Percentiles rank a stretch among this genome's conserved stretches.
Evolutionary conservation across 2,113 vertebrate species (phyloP).

Genomic region (Trematocara zebra): DNA sequence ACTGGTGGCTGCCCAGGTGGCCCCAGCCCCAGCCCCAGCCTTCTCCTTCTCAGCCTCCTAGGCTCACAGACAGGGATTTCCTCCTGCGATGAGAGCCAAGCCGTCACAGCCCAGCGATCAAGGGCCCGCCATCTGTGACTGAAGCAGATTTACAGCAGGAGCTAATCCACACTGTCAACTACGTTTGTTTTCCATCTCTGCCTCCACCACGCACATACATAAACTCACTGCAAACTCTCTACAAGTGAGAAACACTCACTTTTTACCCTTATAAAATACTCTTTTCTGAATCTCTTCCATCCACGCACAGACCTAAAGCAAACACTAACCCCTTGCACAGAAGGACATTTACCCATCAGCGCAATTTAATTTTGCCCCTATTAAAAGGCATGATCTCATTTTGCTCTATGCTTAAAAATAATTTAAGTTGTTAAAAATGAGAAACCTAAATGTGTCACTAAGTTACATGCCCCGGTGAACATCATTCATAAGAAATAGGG

Average conservation of each 20-base stretch:
- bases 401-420: slow-evolving; percentile 54
- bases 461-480: slow-evolving; percentile 66
- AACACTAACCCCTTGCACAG: neutral
- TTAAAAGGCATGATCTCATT: slow-evolving; percentile 56
- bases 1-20: slow-evolving; percentile 47
- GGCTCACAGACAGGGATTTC: slow-evolving; percentile 74
- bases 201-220: slow-evolving; percentile 27
- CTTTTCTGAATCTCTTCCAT: neutral
- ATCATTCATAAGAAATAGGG: slow-evolving; percentile 61
- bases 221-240: neutral
- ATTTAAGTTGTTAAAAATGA: slow-evolving; percentile 62
- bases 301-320: neutral
- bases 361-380: slow-evolving; percentile 51
- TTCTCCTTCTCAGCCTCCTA: slow-evolving; percentile 50
- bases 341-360: slow-evolving; percentile 21
- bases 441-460: slow-evolving; percentile 73
- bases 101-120: slow-evolving; percentile 74
- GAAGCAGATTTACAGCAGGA: slow-evolving; percentile 72
- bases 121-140: slow-evolving; percentile 74
- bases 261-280: slow-evolving; percentile 8
- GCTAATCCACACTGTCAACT: slow-evolving; percentile 71
- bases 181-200: slow-evolving; percentile 56
- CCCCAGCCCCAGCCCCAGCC: slow-evolving; percentile 28
- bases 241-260: slow-evolving; percentile 6
- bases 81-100: slow-evolving; percentile 70